Evolutionary conservation across 2,888 invertebrate genomes (phyloP).

Genomic region (Dexiosoma caninum): DNA sequence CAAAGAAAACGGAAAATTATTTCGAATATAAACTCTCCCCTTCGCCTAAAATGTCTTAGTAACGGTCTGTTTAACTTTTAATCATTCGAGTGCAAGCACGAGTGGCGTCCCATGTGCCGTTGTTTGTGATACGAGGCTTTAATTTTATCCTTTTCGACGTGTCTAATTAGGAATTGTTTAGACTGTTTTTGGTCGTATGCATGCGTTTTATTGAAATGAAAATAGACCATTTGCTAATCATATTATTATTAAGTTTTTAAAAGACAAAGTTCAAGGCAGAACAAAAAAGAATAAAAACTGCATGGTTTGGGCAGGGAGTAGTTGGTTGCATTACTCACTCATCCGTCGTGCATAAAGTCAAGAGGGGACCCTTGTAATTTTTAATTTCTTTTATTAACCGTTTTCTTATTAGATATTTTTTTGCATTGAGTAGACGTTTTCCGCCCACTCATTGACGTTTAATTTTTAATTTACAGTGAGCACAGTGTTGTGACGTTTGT

Average conservation of each 20-base stretch:
- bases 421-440: slow-evolving; percentile 34
- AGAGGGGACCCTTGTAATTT: slow-evolving; percentile 25
- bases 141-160: slow-evolving; percentile 43
- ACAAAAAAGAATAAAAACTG: background rate
- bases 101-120: background rate
- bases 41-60: slow-evolving; percentile 33
- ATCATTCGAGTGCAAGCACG: background rate
- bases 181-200: slow-evolving; percentile 42
- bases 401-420: slow-evolving; percentile 16
- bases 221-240: slow-evolving; percentile 53
- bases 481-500: slow-evolving; percentile 34
- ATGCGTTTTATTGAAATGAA: slow-evolving; percentile 1
- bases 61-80: slow-evolving; percentile 4
- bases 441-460: slow-evolving; percentile 58
- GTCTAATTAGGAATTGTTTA: slow-evolving; percentile 58
- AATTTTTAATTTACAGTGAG: slow-evolving; percentile 46
- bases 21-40: background rate
- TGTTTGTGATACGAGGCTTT: slow-evolving; percentile 6
- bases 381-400: slow-evolving; percentile 1
- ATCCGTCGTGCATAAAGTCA: slow-evolving; percentile 3
- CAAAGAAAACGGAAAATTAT: background rate
- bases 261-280: background rate
- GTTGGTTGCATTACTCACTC: background rate
- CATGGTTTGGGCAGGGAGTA: slow-evolving; percentile 1
- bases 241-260: too few relatives aligned